A percentile compares a stretch with the other conserved stretches of the same genome.
Evolutionary conservation across 1,140 invertebrate species (phyloP).

Genomic region (Calliopsis andreniformis): DNA sequence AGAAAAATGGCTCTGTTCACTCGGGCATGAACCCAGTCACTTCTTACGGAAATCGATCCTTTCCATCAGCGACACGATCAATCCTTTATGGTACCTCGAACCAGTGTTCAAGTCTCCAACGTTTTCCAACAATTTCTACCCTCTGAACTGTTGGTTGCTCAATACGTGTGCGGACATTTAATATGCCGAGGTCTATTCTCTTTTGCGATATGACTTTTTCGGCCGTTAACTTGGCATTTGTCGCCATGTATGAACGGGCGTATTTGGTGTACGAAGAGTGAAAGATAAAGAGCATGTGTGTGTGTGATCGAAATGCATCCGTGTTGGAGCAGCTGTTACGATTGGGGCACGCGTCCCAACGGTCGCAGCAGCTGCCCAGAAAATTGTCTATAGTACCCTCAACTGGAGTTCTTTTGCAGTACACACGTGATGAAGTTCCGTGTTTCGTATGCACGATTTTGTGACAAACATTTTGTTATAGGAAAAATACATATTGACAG

Average conservation of each 20-base stretch:
- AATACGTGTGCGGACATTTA: constrained; percentile 6
- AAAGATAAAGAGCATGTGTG: constrained; percentile 59
- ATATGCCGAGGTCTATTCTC: constrained; percentile 21
- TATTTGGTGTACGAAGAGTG: constrained; percentile 39
- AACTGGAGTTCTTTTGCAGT: constrained; percentile 59
- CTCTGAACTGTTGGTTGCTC: background rate
- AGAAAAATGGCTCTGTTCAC: background rate
- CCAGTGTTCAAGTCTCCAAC: background rate
- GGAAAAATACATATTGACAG: too few relatives aligned
- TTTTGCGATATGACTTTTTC: constrained; percentile 58
- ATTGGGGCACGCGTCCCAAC: constrained; percentile 78
- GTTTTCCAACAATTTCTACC: background rate
- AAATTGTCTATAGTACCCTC: constrained; percentile 70
- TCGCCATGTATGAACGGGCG: constrained; percentile 21
- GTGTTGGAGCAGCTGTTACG: constrained; percentile 73
- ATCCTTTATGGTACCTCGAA: too few relatives aligned
- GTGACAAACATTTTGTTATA: background rate
- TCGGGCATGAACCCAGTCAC: background rate
- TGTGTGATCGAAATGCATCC: constrained; percentile 61
- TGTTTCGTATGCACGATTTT: background rate
- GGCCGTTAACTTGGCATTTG: constrained; percentile 52
- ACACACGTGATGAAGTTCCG: background rate
- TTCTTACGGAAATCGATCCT: background rate
- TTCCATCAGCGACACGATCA: background rate
- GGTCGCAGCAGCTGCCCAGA: constrained; percentile 78